These are phyloP conservation scores for Coluber constrictor DNA, from an alignment of 2,797 vertebrate species.

Conservation along the genomic window DNA sequence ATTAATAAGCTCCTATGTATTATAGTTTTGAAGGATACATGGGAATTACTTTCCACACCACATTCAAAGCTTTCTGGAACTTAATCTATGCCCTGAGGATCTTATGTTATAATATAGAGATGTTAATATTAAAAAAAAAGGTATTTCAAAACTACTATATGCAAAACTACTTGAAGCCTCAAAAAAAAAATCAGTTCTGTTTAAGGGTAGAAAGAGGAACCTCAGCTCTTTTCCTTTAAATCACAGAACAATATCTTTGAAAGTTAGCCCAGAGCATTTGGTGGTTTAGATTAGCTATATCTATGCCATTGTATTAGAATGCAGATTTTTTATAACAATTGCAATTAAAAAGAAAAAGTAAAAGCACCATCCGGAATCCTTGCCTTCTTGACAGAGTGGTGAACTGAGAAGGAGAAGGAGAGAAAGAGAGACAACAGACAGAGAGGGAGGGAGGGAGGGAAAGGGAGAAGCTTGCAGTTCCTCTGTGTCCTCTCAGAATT, in stretches of 20 bases:
- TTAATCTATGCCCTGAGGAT: background rate
- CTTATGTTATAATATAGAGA: too few species aligned
- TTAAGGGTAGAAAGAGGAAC: background rate
- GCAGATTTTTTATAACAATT: constrained; percentile 66
- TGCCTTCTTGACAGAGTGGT: constrained; percentile 53
- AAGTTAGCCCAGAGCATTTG: constrained; percentile 5
- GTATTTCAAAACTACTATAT: background rate
- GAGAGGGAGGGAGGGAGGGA: too few species aligned
- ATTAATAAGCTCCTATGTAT: background rate
- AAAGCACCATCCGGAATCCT: constrained; percentile 42
- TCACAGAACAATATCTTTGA: background rate
- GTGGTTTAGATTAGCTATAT: constrained; percentile 49
- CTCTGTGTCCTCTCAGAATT: constrained; percentile 59
- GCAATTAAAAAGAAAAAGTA: constrained; percentile 50
- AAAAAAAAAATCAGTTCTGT: background rate
- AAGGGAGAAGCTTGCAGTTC: constrained; percentile 51
- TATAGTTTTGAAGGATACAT: background rate
- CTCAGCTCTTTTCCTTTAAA: background rate
- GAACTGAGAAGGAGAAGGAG: constrained; percentile 48
- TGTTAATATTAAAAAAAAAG: background rate
- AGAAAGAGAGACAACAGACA: background rate
- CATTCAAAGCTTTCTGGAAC: background rate
- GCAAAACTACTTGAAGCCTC: background rate
- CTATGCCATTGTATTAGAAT: constrained; percentile 40
- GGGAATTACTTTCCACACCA: background rate